Evolutionary conservation across 2,888 invertebrate genomes (phyloP).

Genomic region (Microplitis manilae): DNA sequence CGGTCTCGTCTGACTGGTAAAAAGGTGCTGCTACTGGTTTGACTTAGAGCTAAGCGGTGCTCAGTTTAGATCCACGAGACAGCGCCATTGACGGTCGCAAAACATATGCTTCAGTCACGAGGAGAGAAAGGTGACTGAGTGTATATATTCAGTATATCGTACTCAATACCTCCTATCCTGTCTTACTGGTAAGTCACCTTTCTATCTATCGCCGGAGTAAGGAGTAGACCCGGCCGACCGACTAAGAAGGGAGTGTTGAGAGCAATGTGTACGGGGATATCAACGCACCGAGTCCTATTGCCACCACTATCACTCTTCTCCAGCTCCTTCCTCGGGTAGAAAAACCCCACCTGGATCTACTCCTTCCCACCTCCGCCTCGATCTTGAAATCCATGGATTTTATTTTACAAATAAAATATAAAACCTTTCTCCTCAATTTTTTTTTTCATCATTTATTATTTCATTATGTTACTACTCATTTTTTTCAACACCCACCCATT

Average conservation of each 20-base stretch:
- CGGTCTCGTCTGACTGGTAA: constrained; percentile 9
- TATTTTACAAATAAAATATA: background rate
- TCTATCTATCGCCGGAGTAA: constrained; percentile 54
- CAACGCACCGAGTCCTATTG: constrained; percentile 31
- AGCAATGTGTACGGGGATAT: constrained; percentile 32
- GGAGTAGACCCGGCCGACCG: constrained; percentile 43
- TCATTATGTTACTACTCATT: background rate
- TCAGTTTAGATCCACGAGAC: constrained; percentile 47
- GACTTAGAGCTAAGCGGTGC: constrained; percentile 15
- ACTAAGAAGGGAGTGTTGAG: constrained; percentile 61
- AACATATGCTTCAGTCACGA: constrained; percentile 70
- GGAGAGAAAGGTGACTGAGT: constrained; percentile 70
- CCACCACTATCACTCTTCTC: constrained; percentile 28
- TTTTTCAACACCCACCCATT: background rate
- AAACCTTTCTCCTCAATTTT: background rate
- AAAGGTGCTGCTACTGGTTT: constrained; percentile 18
- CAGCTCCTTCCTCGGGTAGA: constrained; percentile 6
- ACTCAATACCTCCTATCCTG: constrained; percentile 66
- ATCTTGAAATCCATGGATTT: constrained; percentile 32
- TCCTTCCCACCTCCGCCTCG: constrained; percentile 33
- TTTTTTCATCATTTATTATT: background rate
- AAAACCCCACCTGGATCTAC: constrained; percentile 34
- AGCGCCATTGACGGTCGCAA: constrained; percentile 59
- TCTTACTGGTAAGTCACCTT: constrained; percentile 66
- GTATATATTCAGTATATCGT: constrained; percentile 55